Evolutionary conservation across 2,797 vertebrate species (phyloP).

Genomic region (Typhlichthys subterraneus): DNA sequence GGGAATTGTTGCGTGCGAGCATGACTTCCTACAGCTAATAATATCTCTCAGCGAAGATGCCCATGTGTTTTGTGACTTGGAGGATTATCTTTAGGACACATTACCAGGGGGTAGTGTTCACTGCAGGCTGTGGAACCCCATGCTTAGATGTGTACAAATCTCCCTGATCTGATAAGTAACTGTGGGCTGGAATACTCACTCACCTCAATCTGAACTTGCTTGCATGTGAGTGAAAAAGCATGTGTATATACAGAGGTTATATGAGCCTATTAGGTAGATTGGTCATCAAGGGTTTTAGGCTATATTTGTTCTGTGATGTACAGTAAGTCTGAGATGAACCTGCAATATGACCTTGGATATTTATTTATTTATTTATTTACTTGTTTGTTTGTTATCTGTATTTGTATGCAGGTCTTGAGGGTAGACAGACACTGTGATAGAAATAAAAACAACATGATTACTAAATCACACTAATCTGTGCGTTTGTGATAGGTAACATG

Average conservation of each 20-base stretch:
- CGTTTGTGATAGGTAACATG: too few relatives aligned
- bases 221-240: neutral
- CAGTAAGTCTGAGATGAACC: too few relatives aligned
- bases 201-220: constrained; percentile 2
- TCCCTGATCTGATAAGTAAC: constrained; percentile 2
- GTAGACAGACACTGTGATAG: too few relatives aligned
- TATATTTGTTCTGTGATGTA: too few relatives aligned
- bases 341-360: too few relatives aligned
- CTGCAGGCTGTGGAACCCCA: neutral
- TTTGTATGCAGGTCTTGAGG: too few relatives aligned
- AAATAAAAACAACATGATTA: too few relatives aligned
- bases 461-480: too few relatives aligned
- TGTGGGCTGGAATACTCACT: neutral
- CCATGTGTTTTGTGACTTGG: constrained; percentile 12
- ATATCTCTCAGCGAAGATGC: neutral
- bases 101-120: constrained; percentile 11
- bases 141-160: constrained; percentile 17
- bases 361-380: too few relatives aligned
- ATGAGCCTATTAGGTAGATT: constrained; percentile 1
- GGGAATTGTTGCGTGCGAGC: neutral
- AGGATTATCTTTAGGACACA: constrained; percentile 6
- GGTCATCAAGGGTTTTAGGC: neutral
- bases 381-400: too few relatives aligned
- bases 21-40: neutral
- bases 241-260: neutral